Conservation (phyloP, 2,888 invertebrate genomes). For the Galerucella nymphaeae region DNA sequence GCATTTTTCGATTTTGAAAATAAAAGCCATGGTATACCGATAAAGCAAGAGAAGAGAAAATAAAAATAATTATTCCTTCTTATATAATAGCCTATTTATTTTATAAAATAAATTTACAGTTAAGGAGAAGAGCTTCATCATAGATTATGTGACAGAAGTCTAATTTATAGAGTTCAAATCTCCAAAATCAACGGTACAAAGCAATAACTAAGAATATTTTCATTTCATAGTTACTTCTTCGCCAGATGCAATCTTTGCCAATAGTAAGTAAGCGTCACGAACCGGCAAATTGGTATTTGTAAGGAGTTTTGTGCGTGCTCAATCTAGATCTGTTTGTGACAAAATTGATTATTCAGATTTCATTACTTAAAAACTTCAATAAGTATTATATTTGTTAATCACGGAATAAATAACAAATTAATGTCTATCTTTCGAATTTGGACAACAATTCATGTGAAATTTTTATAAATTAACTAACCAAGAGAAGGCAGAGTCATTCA, state of each 20-base stretch:
- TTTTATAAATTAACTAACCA: too few relatives aligned
- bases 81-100: too few relatives aligned
- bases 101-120: too few relatives aligned
- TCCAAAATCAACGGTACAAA: not conserved
- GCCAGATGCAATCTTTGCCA: conserved; percentile 12
- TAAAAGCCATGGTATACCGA: too few relatives aligned
- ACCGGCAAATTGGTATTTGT: conserved; percentile 22
- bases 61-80: too few relatives aligned
- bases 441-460: too few relatives aligned
- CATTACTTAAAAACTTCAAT: conserved; percentile 36
- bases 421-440: not conserved
- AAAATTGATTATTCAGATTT: conserved; percentile 28
- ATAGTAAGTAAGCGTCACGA: conserved; percentile 27
- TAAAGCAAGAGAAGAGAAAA: too few relatives aligned
- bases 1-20: too few relatives aligned
- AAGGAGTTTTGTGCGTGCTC: conserved; percentile 30
- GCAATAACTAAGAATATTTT: not conserved
- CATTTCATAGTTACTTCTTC: not conserved
- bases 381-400: not conserved
- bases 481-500: too few relatives aligned
- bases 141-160: too few relatives aligned
- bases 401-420: not conserved
- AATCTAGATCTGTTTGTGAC: conserved; percentile 37
- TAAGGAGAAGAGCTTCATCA: too few relatives aligned
- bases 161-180: too few relatives aligned